These are phyloP conservation scores for Yponomeuta malinellus DNA, from an alignment of 2,888 invertebrate species.

Conservation along the genomic window DNA sequence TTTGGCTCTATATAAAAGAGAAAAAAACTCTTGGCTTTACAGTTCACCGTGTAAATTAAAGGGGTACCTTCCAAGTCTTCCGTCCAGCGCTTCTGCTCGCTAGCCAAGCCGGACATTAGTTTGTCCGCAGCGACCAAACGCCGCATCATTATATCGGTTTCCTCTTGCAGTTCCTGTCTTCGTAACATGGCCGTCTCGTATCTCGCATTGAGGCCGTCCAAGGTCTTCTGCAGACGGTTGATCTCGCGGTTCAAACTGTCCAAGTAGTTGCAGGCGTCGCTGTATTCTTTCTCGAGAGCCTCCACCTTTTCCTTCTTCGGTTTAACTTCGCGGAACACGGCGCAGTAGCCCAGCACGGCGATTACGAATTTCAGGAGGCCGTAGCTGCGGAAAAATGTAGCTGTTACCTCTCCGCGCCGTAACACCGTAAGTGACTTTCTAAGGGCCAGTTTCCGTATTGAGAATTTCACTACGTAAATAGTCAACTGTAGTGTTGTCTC, in stretches of 20 bases:
- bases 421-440: too few relatives aligned
- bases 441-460: too few relatives aligned
- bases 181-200: constrained; percentile 85
- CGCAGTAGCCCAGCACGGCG: constrained; percentile 93
- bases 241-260: constrained; percentile 86
- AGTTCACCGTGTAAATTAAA: background rate
- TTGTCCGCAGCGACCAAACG: constrained; percentile 90
- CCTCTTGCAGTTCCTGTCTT: constrained; percentile 83
- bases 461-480: too few relatives aligned
- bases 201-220: constrained; percentile 80
- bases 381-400: constrained; percentile 45
- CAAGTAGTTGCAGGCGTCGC: constrained; percentile 71
- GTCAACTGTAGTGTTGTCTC: too few relatives aligned
- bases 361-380: constrained; percentile 90
- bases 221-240: constrained; percentile 79
- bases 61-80: constrained; percentile 77
- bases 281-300: constrained; percentile 83
- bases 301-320: constrained; percentile 90
- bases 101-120: constrained; percentile 88
- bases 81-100: constrained; percentile 89
- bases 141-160: constrained; percentile 87
- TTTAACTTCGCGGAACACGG: constrained; percentile 89
- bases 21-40: background rate
- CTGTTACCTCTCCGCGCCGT: too few relatives aligned
- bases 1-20: background rate